Percentiles rank a stretch among this genome's conserved stretches.
These are phyloP conservation scores for Dorcus hopei DNA, from an alignment of 2,888 invertebrate genomes.

Conservation along the genomic window DNA sequence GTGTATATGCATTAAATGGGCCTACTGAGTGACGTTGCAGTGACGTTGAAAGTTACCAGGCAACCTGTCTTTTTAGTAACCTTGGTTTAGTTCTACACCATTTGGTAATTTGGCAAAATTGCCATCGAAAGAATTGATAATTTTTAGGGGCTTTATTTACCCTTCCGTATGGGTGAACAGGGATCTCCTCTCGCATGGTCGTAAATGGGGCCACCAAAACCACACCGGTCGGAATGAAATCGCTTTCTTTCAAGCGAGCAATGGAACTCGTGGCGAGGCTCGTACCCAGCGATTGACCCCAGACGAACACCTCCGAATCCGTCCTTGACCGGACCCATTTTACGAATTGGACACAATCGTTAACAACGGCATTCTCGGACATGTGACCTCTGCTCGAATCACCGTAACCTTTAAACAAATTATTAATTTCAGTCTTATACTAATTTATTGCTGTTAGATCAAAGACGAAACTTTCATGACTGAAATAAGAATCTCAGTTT, in stretches of 20 bases:
- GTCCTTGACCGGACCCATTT: constrained; percentile 33
- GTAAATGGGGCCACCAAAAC: constrained; percentile 40
- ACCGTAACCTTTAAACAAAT: constrained; percentile 36
- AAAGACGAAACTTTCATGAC: too few species aligned
- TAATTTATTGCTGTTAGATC: too few species aligned
- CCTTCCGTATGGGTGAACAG: constrained; percentile 31
- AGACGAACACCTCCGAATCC: constrained; percentile 39
- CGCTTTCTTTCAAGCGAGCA: constrained; percentile 32
- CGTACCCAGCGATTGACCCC: constrained; percentile 45
- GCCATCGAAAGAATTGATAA: too few species aligned
- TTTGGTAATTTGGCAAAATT: too few species aligned
- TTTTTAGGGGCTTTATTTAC: constrained; percentile 16
- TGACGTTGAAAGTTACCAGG: too few species aligned
- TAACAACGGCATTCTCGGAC: constrained; percentile 39
- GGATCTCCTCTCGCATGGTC: constrained; percentile 38
- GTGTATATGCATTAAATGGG: too few species aligned
- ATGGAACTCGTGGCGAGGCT: constrained; percentile 37
- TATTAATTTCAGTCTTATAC: too few species aligned
- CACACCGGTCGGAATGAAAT: constrained; percentile 31
- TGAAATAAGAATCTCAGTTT: too few species aligned
- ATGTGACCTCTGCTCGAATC: constrained; percentile 38
- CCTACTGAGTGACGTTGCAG: too few species aligned
- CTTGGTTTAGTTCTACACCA: too few species aligned
- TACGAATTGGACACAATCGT: constrained; percentile 42
- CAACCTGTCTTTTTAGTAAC: too few species aligned